Conservation (phyloP, 2,797 vertebrate species). For the Sandelia bainsii region DNA sequence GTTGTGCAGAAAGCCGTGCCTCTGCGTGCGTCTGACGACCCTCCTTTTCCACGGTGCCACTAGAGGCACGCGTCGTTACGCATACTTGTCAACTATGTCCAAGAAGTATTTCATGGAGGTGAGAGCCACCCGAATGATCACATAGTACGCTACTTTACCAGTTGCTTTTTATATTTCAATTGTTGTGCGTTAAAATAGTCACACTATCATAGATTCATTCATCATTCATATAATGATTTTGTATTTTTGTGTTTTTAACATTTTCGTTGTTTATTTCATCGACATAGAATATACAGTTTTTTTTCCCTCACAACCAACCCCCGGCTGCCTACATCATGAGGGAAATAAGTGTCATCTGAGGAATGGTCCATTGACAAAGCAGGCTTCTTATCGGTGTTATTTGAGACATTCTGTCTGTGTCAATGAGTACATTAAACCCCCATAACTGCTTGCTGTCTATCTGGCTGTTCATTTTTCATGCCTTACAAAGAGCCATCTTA, state of each 20-base stretch:
- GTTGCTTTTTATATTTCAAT: background rate
- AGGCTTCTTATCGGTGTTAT: slow-evolving; percentile 73
- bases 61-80: slow-evolving; percentile 79
- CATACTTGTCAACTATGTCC: slow-evolving; percentile 74
- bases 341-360: slow-evolving; percentile 59
- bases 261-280: slow-evolving; percentile 14
- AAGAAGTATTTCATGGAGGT: slow-evolving; percentile 65
- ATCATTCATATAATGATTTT: background rate
- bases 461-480: slow-evolving; percentile 65
- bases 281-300: slow-evolving; percentile 6
- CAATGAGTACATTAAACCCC: slow-evolving; percentile 81
- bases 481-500: slow-evolving; percentile 63
- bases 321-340: slow-evolving; percentile 37
- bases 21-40: slow-evolving; percentile 72
- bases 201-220: background rate
- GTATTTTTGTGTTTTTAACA: background rate
- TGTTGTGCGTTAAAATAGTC: background rate
- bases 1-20: slow-evolving; percentile 50
- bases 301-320: slow-evolving; percentile 12
- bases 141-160: slow-evolving; percentile 11
- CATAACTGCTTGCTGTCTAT: slow-evolving; percentile 69
- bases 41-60: slow-evolving; percentile 74
- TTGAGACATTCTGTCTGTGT: slow-evolving; percentile 81
- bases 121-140: slow-evolving; percentile 44
- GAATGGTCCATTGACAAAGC: slow-evolving; percentile 80